These are phyloP conservation scores for Nomada flava DNA, from an alignment of 2,888 invertebrate genomes.

Conservation along the genomic window DNA sequence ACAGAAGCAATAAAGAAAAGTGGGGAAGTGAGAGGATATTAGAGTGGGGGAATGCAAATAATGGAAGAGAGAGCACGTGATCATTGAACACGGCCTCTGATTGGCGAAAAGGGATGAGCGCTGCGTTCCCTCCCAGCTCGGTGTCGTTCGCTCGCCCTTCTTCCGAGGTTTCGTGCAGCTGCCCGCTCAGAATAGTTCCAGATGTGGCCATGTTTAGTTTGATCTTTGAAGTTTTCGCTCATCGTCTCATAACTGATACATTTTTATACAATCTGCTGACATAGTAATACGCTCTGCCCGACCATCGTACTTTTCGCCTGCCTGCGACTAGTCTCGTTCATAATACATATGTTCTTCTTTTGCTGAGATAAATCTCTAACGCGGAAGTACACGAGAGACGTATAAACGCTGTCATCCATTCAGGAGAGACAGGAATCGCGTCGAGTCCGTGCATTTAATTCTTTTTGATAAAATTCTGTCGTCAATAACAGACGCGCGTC, in stretches of 20 bases:
- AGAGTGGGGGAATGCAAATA: slow-evolving; percentile 53
- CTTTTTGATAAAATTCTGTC: slow-evolving; percentile 28
- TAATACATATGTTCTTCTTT: slow-evolving; percentile 63
- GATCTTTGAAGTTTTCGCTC: slow-evolving; percentile 83
- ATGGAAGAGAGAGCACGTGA: slow-evolving; percentile 70
- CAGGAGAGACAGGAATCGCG: slow-evolving; percentile 53
- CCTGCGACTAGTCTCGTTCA: slow-evolving; percentile 72
- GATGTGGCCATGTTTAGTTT: slow-evolving; percentile 84
- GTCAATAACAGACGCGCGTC: slow-evolving; percentile 47
- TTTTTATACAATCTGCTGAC: slow-evolving; percentile 73
- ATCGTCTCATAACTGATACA: slow-evolving; percentile 73
- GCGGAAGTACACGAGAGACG: slow-evolving; percentile 64
- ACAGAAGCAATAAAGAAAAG: slow-evolving; percentile 26
- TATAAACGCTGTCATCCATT: slow-evolving; percentile 59
- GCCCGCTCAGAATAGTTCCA: slow-evolving; percentile 83
- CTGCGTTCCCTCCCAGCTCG: slow-evolving; percentile 65
- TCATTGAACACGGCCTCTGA: slow-evolving; percentile 46
- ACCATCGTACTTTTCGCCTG: slow-evolving; percentile 77
- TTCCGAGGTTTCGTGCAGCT: slow-evolving; percentile 68
- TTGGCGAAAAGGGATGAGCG: slow-evolving; percentile 65
- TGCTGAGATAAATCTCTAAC: slow-evolving; percentile 64
- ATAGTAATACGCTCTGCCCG: slow-evolving; percentile 75
- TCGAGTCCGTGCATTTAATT: slow-evolving; percentile 55
- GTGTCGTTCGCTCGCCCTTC: slow-evolving; percentile 62
- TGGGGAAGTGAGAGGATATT: slow-evolving; percentile 32